Conservation (phyloP, 2,113 vertebrate genomes). For the Xyrauchen texanus region DNA sequence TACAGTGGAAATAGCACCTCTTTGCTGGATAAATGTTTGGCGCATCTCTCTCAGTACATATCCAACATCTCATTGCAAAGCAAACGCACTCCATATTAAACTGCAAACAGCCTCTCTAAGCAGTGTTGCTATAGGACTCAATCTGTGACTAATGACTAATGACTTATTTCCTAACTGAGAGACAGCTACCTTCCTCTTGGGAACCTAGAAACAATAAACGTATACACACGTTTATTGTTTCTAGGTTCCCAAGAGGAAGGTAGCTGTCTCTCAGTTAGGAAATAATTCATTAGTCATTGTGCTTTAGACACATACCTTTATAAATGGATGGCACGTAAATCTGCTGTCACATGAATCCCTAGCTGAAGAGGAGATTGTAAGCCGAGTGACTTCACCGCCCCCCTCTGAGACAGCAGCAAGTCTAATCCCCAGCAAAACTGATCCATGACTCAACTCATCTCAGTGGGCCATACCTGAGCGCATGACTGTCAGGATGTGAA, state of each 20-base stretch:
- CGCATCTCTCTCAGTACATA: background rate
- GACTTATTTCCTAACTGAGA: constrained; percentile 17
- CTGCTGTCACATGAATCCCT: constrained; percentile 15
- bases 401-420: background rate
- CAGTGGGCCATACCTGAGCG: constrained; percentile 20
- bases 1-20: background rate
- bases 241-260: background rate
- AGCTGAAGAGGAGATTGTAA: background rate
- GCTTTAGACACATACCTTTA: constrained; percentile 1
- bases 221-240: constrained; percentile 22
- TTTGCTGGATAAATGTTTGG: constrained; percentile 14
- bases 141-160: constrained; percentile 24
- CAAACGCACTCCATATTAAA: constrained; percentile 10
- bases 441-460: constrained; percentile 36
- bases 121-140: background rate
- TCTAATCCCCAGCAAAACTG: constrained; percentile 24
- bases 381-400: constrained; percentile 6
- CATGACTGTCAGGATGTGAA: constrained; percentile 7
- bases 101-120: constrained; percentile 21
- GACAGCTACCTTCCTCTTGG: constrained; percentile 2
- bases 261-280: constrained; percentile 4
- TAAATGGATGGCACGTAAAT: constrained; percentile 13
- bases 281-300: constrained; percentile 24
- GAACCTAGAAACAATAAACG: constrained; percentile 10
- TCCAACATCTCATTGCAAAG: constrained; percentile 1